These are phyloP conservation scores for Campylomormyrus tamandua DNA, from an alignment of 2,113 vertebrate genomes.

Conservation along the genomic window DNA sequence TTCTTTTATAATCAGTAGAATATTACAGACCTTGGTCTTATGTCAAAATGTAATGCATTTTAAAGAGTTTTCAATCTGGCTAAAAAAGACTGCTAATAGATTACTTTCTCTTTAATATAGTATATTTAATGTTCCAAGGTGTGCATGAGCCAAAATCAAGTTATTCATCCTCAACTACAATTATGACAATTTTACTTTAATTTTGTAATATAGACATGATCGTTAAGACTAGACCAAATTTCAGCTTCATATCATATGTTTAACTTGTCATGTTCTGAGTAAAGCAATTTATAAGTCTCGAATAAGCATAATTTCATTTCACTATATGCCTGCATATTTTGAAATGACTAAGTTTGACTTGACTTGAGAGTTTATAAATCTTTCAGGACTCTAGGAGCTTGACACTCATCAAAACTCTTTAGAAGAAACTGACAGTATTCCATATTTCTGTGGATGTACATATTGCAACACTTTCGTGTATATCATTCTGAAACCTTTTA, in stretches of 20 bases:
- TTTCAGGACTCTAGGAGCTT: not conserved
- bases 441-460: not conserved
- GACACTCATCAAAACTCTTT: not conserved
- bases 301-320: not conserved
- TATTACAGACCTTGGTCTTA: not conserved
- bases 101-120: not conserved
- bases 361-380: not conserved
- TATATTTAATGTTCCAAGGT: too few species aligned
- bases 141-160: not conserved
- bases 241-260: not conserved
- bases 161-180: not conserved
- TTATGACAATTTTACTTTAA: not conserved
- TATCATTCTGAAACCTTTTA: not conserved
- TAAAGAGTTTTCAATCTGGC: not conserved
- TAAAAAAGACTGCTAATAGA: not conserved
- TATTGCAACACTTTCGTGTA: not conserved
- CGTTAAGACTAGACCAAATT: not conserved
- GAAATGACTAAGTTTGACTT: not conserved
- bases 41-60: not conserved
- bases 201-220: not conserved
- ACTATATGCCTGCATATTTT: not conserved
- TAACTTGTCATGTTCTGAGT: not conserved
- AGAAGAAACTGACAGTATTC: not conserved
- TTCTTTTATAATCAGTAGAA: not conserved
- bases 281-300: not conserved